Percentiles rank a stretch among this genome's conserved stretches.
These are phyloP conservation scores for Brienomyrus brachyistius DNA, from an alignment of 2,113 vertebrate species.

Conservation along the genomic window DNA sequence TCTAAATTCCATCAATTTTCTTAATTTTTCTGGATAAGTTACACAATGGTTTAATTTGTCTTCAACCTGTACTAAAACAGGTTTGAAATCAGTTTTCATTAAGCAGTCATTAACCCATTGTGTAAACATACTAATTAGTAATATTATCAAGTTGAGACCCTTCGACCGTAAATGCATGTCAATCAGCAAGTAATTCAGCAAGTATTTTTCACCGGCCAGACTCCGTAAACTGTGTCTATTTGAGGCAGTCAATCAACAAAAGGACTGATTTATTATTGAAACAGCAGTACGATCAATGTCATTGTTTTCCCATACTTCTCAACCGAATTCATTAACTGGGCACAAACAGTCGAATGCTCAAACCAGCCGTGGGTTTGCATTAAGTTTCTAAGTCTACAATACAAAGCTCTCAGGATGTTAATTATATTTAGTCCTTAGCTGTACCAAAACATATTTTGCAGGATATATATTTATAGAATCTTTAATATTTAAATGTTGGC, in stretches of 20 bases:
- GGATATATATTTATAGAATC: not conserved
- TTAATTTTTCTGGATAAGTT: not conserved
- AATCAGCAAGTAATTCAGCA: not conserved
- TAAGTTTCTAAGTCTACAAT: slow-evolving; percentile 1
- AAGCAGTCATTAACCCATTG: not conserved
- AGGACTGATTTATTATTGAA: slow-evolving; percentile 6
- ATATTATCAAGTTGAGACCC: not conserved
- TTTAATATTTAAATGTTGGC: not conserved
- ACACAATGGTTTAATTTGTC: not conserved
- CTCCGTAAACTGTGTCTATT: not conserved
- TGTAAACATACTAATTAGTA: not conserved
- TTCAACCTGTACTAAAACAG: not conserved
- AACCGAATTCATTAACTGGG: slow-evolving; percentile 7
- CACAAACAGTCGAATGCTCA: not conserved
- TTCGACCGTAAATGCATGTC: not conserved
- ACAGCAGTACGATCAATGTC: not conserved
- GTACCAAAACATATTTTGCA: not conserved
- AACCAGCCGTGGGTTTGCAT: slow-evolving; percentile 11
- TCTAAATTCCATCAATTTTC: not conserved
- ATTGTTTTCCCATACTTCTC: not conserved
- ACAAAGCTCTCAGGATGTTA: not conserved
- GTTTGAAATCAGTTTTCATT: slow-evolving; percentile 2
- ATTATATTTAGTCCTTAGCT: not conserved
- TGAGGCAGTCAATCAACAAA: not conserved
- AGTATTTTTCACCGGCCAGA: not conserved